Conservation (phyloP, 2,113 vertebrate species). For the Clinocottus analis region DNA sequence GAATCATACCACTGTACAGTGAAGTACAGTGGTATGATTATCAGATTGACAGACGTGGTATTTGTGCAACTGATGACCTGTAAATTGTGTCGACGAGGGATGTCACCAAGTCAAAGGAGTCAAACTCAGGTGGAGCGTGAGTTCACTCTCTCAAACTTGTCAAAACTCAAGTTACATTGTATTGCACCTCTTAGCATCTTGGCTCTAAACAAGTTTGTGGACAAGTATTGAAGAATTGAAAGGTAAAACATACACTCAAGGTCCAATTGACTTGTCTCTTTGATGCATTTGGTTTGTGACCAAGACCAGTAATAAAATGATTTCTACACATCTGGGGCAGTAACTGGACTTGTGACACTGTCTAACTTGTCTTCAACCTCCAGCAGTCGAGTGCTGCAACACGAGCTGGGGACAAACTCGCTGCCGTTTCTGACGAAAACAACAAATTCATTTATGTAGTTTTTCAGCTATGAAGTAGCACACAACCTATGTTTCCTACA, state of each 20-base stretch:
- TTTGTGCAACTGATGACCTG: slow-evolving; percentile 19
- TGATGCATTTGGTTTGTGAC: not conserved
- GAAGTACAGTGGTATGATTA: too few relatives aligned
- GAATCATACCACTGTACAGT: too few relatives aligned
- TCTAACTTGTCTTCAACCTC: too few relatives aligned
- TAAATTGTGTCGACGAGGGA: slow-evolving; percentile 12
- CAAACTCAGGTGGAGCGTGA: slow-evolving; percentile 28
- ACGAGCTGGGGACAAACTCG: not conserved
- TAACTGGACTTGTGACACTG: too few relatives aligned
- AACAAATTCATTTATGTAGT: not conserved
- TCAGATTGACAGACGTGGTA: slow-evolving; percentile 7
- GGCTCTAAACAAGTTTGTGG: not conserved
- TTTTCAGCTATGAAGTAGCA: not conserved
- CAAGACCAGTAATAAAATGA: not conserved
- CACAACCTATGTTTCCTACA: not conserved
- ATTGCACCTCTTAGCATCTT: not conserved
- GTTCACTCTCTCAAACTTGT: slow-evolving; percentile 29
- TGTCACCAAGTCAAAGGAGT: slow-evolving; percentile 17
- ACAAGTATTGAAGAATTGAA: not conserved
- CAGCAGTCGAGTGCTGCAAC: too few relatives aligned
- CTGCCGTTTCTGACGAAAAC: not conserved
- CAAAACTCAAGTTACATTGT: not conserved
- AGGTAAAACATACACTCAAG: not conserved
- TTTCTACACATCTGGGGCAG: not conserved
- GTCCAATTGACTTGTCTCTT: not conserved